Percentiles rank a stretch among this genome's conserved stretches.
These are phyloP conservation scores for Martes flavigula DNA, from an alignment of 2,797 vertebrate species.

Conservation along the genomic window DNA sequence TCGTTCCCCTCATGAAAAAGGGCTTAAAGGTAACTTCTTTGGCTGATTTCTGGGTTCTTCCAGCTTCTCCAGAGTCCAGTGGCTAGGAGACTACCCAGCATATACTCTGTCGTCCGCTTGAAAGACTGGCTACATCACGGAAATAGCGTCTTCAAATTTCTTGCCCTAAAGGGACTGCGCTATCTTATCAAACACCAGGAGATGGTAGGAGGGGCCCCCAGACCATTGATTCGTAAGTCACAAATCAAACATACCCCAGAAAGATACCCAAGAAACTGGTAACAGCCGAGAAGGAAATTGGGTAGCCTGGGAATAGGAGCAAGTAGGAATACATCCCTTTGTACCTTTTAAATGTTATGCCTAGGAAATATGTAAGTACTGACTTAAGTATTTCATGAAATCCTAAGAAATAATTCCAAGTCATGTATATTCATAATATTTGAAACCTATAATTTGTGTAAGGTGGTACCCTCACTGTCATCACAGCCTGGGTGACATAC, in stretches of 20 bases:
- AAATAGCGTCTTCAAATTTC: constrained; percentile 56
- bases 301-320: not conserved
- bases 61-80: constrained; percentile 78
- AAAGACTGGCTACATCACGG: constrained; percentile 66
- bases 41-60: constrained; percentile 30
- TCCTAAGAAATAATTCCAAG: not conserved
- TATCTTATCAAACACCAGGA: constrained; percentile 61
- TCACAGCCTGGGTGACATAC: not conserved
- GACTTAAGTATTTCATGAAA: not conserved
- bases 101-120: constrained; percentile 62
- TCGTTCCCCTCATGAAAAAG: not conserved
- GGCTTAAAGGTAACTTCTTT: constrained; percentile 4
- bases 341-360: not conserved
- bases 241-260: not conserved
- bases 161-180: constrained; percentile 69
- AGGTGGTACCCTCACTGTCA: not conserved
- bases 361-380: not conserved
- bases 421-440: not conserved
- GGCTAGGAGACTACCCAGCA: constrained; percentile 64
- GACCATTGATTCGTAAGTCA: not conserved
- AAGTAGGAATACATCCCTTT: not conserved
- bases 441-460: not conserved
- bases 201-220: constrained; percentile 61
- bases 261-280: not conserved
- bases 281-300: not conserved